phyloP scores from a whole-genome alignment of 2,888 invertebrate species.

The Philaethria dido region DNA sequence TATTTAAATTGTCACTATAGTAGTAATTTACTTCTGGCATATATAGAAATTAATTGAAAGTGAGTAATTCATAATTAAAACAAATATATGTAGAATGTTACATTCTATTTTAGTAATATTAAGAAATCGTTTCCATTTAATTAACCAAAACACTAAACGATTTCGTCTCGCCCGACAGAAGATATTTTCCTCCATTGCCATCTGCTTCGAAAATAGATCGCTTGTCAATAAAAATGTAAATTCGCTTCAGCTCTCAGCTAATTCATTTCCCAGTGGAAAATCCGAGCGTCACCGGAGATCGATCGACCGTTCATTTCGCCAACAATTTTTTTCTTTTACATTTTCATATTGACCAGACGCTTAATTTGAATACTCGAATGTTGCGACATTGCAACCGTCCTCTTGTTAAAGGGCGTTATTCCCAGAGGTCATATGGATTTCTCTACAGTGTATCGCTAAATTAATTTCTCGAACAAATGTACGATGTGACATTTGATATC shows the following conservation, averaged over 20 bases:
- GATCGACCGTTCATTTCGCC: constrained; percentile 78
- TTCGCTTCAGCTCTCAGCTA: constrained; percentile 79
- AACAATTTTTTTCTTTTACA: constrained; percentile 66
- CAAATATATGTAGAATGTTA: background rate
- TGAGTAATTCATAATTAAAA: no score
- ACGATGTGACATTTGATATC: background rate
- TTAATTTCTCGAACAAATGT: constrained; percentile 16
- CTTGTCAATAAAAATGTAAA: constrained; percentile 84
- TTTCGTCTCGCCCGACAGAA: constrained; percentile 30
- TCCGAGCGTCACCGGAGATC: constrained; percentile 81
- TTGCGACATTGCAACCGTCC: constrained; percentile 57
- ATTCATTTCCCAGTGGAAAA: constrained; percentile 83
- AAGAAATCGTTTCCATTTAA: constrained; percentile 7
- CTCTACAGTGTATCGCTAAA: constrained; percentile 17
- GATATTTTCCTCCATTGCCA: constrained; percentile 66
- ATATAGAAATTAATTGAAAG: no score
- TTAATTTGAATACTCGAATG: constrained; percentile 51
- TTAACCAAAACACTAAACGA: constrained; percentile 17
- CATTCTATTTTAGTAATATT: background rate
- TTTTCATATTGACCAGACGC: constrained; percentile 75
- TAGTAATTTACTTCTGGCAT: no score
- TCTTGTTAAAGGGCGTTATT: constrained; percentile 48
- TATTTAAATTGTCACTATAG: no score
- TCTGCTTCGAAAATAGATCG: constrained; percentile 79
- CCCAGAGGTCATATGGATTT: constrained; percentile 52